These are phyloP conservation scores for Littorina saxatilis DNA, from an alignment of 1,140 invertebrate genomes.

Conservation along the genomic window DNA sequence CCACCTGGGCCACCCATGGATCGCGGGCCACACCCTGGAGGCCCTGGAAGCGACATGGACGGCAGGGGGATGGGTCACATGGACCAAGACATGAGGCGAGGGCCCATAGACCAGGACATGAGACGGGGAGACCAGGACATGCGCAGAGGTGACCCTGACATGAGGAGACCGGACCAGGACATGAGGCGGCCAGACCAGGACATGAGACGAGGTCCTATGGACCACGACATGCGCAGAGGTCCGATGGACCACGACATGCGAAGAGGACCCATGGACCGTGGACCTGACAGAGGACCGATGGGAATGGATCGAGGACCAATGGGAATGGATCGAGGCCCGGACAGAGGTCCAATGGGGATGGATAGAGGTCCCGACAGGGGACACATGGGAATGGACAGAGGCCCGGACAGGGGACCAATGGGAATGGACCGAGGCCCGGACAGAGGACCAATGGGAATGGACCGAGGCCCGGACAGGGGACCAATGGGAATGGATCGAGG, in stretches of 20 bases:
- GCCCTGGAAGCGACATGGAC: neutral
- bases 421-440: no score
- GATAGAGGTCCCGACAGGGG: neutral
- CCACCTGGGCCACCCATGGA: neutral
- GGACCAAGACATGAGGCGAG: slow-evolving; percentile 8
- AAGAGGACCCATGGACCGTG: slow-evolving; percentile 20
- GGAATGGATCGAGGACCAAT: slow-evolving; percentile 5
- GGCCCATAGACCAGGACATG: slow-evolving; percentile 20
- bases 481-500: no score
- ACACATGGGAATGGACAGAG: no score
- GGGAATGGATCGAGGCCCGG: no score
- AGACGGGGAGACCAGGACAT: slow-evolving; percentile 9
- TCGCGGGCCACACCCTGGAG: slow-evolving; percentile 4
- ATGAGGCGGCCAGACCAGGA: slow-evolving; percentile 10
- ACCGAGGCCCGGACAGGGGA: no score
- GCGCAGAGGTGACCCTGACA: neutral
- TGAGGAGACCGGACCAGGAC: neutral
- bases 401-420: no score
- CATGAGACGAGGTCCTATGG: slow-evolving; percentile 22
- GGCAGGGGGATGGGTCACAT: neutral
- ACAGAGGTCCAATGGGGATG: neutral
- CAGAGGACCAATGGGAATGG: slow-evolving; percentile 23
- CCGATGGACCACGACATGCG: slow-evolving; percentile 22
- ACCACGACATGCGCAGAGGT: neutral
- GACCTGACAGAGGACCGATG: neutral